Evolutionary conservation across 92 coral and sea anemone genomes (phyloP), one percentile per base, ranked within the genome.

Genomic region (Palythoa grandis): DNA sequence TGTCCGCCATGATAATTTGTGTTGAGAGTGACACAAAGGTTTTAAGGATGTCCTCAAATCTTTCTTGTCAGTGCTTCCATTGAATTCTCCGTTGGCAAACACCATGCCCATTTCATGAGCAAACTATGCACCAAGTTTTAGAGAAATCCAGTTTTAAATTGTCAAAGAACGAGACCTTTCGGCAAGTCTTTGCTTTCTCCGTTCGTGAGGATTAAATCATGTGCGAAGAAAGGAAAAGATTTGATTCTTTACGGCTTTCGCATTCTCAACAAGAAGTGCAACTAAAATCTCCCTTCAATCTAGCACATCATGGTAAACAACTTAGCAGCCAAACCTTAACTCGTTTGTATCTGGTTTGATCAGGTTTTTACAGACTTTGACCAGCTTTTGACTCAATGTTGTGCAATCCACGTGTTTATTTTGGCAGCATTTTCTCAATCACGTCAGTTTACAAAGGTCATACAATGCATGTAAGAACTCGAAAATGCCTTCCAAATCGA

Each of bases 361-460:
- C 48, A 10, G 75, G 25, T 60, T 60, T 60, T 60, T 60, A 60
- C 17, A 60, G 13, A 60, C 67, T 68, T 68, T 68, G 48, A 70
- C 52, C 48, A 25, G 75, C 40, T 70, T 70, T 70, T 70, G 48
- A 25, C 75, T 70, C 47, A 48, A n/a, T 68, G 72, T 68, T 68
- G 72, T 68, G 40, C 72, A 24, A 68, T 68, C 72, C 72, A 68
- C 72, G 39, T 68, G 72, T 70, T 70, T 25, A 37, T 29, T 13
- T 70, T 70, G 19, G 75, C 17, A 29, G 75, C 48, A 70, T 25
- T 70, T 70, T 70, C 75, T 70, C 50, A 70, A 70, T 70, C 47
- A 15, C 47, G 40, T 25, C 75, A 70, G 75, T 37, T 70, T 35
- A 70, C 75, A 70, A 70, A 70, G 40, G 1, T 29, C 19, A 29